Percentiles rank a stretch among this genome's conserved stretches.
These are phyloP conservation scores for Taurulus bubalis DNA, from an alignment of 2,113 vertebrate species.

Conservation along the genomic window DNA sequence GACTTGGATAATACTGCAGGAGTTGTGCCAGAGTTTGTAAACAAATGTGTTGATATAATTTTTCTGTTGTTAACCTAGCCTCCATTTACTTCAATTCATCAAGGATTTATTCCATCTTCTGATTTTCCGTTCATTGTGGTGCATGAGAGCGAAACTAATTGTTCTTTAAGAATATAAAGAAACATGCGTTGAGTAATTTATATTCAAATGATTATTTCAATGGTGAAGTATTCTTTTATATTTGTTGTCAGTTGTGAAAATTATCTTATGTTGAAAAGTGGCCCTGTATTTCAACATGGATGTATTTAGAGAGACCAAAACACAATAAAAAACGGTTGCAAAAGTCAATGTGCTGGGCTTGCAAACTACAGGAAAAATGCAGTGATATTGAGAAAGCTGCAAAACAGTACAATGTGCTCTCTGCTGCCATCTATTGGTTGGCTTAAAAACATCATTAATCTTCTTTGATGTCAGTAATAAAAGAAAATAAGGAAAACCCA, in stretches of 20 bases:
- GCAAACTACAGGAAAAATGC: not conserved
- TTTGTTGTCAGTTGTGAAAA: not conserved
- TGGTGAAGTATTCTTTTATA: not conserved
- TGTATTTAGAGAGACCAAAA: not conserved
- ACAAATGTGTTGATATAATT: too few relatives aligned
- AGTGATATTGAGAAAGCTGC: not conserved
- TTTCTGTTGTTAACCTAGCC: too few relatives aligned
- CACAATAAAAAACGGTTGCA: not conserved
- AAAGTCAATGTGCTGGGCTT: not conserved
- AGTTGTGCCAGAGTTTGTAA: too few relatives aligned
- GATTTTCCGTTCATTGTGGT: too few relatives aligned
- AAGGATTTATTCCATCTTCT: too few relatives aligned
- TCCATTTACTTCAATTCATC: too few relatives aligned
- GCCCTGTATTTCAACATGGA: not conserved
- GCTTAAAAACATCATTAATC: not conserved
- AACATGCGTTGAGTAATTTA: not conserved
- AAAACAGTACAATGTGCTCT: not conserved
- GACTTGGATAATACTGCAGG: too few relatives aligned
- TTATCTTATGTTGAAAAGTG: not conserved
- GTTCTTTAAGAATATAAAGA: not conserved
- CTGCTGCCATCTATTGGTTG: conserved; percentile 26
- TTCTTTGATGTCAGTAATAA: not conserved
- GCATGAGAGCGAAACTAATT: too few relatives aligned
- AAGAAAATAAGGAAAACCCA: not conserved
- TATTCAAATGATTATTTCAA: not conserved